Base-by-base conservation (phyloP, 2,888 invertebrate genomes). In the Chaitophorus viminalis region DNA sequence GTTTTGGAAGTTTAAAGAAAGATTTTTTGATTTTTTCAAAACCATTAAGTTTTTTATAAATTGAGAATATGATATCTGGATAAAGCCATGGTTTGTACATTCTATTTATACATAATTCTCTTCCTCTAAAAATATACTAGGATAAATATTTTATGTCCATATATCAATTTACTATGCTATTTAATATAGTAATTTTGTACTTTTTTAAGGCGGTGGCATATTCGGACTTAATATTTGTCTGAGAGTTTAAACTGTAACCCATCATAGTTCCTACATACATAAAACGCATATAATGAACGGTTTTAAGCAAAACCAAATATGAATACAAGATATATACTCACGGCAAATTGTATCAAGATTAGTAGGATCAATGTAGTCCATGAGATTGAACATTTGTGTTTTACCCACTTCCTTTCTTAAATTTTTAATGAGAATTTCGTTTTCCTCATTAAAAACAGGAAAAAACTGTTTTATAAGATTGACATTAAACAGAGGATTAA, bases 401-500 rank as follows among this genome's bases (percentile, higher is more conserved):
- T 90, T 90, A 0, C 89, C 90, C 17, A 89, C 85, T 89, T 91
- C 90, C n/a, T 88, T 87, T 82, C 90, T 90, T 65, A 93, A 90
- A 33, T 90, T 91, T 2, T 90, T 89, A 21, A 92, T 91, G 2
- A 92, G 89, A 68, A 90, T 89, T n/a, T 91, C 90, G 21, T 92
- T 91, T 83, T 92, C 91, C 72, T 92, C 91, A 79, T 90, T 90
- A 89, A 93, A 92, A 3, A 91, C 91, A 5, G 89, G 89, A 3
- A 91, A 90, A 89, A 92, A 93, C 89, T 91, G 91, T 75, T 91
- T 91, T 83, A 93, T 89, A 60, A 92, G 92, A 54, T 91, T 91
- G 89, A 92, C 92, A 90, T 93, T 93, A 89, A 92, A 93, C 0
- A 92, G 92, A 21, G 92, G 92, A 1, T 92, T 93, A n/a, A 93